Conservation (phyloP, 2,888 invertebrate genomes). For the Amorpha juglandis region DNA sequence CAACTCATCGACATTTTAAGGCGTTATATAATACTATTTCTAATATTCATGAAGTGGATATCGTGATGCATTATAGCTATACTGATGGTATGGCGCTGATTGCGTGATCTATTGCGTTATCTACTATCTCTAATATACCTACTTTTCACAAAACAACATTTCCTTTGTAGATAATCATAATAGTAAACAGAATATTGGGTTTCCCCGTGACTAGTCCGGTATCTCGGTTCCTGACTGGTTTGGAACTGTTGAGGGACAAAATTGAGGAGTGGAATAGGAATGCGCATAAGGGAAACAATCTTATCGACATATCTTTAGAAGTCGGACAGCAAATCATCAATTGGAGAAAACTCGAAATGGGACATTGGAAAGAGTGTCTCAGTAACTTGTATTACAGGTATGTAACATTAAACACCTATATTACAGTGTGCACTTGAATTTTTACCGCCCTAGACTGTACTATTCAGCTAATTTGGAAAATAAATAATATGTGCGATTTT, state of each 20-base stretch:
- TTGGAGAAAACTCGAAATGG: slow-evolving; percentile 96
- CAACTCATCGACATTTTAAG: too few species aligned
- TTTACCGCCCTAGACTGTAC: too few species aligned
- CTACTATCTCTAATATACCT: too few species aligned
- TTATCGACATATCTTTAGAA: slow-evolving; percentile 88
- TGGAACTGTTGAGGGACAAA: slow-evolving; percentile 94
- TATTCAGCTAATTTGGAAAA: too few species aligned
- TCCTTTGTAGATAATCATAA: slow-evolving; percentile 84
- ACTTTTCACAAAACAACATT: slow-evolving; percentile 2
- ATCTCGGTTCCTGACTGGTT: slow-evolving; percentile 93
- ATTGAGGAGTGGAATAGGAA: slow-evolving; percentile 96
- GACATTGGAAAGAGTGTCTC: slow-evolving; percentile 93
- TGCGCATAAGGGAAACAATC: slow-evolving; percentile 93
- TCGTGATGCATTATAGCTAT: too few species aligned
- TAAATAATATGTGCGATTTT: too few species aligned
- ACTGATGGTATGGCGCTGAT: too few species aligned
- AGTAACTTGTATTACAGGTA: slow-evolving; percentile 87
- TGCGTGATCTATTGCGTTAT: too few species aligned
- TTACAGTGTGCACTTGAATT: neutral
- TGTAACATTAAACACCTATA: neutral
- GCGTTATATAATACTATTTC: too few species aligned
- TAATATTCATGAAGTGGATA: too few species aligned
- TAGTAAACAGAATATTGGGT: slow-evolving; percentile 86
- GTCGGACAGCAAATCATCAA: slow-evolving; percentile 92
- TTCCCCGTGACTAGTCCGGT: slow-evolving; percentile 93